phyloP scores from a whole-genome alignment of 2,888 invertebrate genomes.

The Pseudococcus viburni region DNA sequence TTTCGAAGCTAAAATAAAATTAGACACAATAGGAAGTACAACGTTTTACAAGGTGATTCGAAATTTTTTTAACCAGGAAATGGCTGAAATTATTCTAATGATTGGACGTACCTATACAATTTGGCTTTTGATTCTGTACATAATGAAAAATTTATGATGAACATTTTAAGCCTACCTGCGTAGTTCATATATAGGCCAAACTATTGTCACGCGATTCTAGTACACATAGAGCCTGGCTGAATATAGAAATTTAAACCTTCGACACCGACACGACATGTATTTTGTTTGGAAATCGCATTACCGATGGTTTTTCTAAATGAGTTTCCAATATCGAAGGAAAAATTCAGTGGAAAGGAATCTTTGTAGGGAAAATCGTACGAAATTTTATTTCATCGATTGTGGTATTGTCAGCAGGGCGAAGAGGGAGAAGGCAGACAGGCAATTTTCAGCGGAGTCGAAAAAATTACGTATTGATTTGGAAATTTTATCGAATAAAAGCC shows the following conservation, averaged over 20 bases:
- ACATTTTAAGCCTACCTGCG: background rate
- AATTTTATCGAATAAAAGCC: background rate
- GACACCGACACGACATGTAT: background rate
- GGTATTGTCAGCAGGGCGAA: no score
- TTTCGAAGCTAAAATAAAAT: background rate
- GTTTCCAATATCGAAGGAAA: background rate
- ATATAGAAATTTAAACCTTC: background rate
- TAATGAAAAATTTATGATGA: conserved; percentile 32
- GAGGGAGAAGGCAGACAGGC: no score
- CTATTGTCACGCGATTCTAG: background rate
- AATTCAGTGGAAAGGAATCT: background rate
- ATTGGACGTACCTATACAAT: background rate
- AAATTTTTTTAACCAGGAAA: conserved; percentile 5
- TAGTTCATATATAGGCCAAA: conserved; percentile 11
- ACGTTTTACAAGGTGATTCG: conserved; percentile 2
- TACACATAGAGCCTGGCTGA: background rate
- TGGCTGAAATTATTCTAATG: background rate
- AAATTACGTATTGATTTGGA: background rate
- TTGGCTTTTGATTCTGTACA: conserved; percentile 18
- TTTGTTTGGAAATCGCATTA: background rate
- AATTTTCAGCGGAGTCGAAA: background rate
- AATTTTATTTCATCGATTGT: background rate
- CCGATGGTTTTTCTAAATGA: background rate
- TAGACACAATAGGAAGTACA: conserved; percentile 1
- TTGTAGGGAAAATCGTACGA: background rate